phyloP scores from a whole-genome alignment of 2,888 invertebrate species.

The Chloroclystis v-ata region DNA sequence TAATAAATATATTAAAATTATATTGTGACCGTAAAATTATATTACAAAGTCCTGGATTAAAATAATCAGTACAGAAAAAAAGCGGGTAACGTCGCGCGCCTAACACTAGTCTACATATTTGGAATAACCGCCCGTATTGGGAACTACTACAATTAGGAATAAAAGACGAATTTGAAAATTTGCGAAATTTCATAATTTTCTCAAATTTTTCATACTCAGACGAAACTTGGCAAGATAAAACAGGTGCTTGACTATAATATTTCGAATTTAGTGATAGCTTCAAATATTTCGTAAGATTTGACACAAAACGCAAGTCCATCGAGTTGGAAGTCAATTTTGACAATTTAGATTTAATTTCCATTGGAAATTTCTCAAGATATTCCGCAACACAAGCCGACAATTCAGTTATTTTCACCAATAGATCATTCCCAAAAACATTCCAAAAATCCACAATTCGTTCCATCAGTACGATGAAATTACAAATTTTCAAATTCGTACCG shows the following conservation, averaged over 20 bases:
- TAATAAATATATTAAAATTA: conserved; percentile 44
- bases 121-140: conserved; percentile 21
- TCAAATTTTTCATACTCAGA: neutral
- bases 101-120: conserved; percentile 31
- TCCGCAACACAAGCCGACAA: neutral
- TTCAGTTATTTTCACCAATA: conserved; percentile 5
- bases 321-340: neutral
- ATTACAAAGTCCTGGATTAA: conserved; percentile 35
- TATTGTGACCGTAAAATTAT: conserved; percentile 41
- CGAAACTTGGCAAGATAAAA: no score
- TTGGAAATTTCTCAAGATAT: neutral
- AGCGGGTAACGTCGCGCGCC: conserved; percentile 55
- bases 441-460: conserved; percentile 3
- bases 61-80: conserved; percentile 63
- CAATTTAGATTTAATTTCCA: neutral
- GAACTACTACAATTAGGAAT: conserved; percentile 10
- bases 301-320: neutral
- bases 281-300: neutral
- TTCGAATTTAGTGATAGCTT: no score
- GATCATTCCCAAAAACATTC: neutral
- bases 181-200: neutral
- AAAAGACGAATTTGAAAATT: conserved; percentile 12
- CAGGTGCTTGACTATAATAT: no score
- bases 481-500: no score
- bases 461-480: conserved; percentile 7